These are phyloP conservation scores for Osmerus mordax DNA, from an alignment of 2,113 vertebrate genomes.

Conservation along the genomic window DNA sequence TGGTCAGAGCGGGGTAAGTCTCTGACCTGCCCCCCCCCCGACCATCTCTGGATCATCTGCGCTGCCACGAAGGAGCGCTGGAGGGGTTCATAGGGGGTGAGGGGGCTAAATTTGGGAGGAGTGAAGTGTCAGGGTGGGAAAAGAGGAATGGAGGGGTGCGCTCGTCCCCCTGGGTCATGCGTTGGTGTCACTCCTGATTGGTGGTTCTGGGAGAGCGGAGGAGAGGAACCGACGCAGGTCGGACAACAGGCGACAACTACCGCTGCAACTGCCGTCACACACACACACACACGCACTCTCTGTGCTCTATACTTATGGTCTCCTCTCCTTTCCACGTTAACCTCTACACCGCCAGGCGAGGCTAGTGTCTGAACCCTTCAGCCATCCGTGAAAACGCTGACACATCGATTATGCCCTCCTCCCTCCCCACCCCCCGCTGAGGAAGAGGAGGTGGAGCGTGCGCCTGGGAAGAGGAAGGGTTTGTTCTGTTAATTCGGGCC, in stretches of 20 bases:
- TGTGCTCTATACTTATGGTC: conserved; percentile 2
- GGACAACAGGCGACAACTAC: conserved; percentile 14
- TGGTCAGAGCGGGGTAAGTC: conserved; percentile 24
- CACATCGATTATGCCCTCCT: conserved; percentile 53
- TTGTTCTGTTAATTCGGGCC: conserved; percentile 58
- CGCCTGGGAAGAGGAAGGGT: conserved; percentile 45
- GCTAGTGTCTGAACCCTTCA: conserved; percentile 47
- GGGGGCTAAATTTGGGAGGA: conserved; percentile 19
- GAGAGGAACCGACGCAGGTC: conserved; percentile 20
- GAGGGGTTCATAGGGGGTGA: conserved; percentile 27
- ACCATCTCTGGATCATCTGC: conserved; percentile 38
- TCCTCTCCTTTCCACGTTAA: conserved; percentile 40
- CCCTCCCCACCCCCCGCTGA: conserved; percentile 39
- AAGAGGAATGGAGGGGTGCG: not conserved
- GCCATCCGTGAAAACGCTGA: conserved; percentile 66
- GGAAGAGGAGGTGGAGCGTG: conserved; percentile 29
- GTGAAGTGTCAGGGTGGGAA: conserved; percentile 4
- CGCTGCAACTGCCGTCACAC: conserved; percentile 22
- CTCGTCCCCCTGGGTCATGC: conserved; percentile 21
- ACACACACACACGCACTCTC: conserved; percentile 12
- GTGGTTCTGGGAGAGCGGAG: conserved; percentile 19
- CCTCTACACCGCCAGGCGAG: conserved; percentile 33
- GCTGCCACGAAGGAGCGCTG: conserved; percentile 26
- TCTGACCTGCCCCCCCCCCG: conserved; percentile 36
- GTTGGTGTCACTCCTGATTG: conserved; percentile 35